A percentile compares a stretch with the other conserved stretches of the same genome.
Evolutionary conservation across 2,113 vertebrate species (phyloP).

Genomic region (Lanius ludovicianus): DNA sequence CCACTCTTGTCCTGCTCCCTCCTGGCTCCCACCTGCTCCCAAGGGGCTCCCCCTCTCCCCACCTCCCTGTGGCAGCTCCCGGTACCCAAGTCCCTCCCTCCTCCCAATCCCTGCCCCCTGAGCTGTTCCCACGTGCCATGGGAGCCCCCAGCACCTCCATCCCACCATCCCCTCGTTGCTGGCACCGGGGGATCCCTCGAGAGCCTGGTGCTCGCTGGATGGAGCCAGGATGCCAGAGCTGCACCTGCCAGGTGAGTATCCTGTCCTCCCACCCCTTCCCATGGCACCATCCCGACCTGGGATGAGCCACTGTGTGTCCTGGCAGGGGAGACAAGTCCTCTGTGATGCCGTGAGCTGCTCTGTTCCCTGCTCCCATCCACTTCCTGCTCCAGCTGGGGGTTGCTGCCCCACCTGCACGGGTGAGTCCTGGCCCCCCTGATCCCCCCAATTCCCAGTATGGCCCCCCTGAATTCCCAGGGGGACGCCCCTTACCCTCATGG

Average conservation of each 20-base stretch:
- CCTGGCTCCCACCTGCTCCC: conserved; percentile 47
- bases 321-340: conserved; percentile 64
- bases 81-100: not conserved
- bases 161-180: not conserved
- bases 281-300: rapidly evolving
- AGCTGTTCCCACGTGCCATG: not conserved
- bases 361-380: conserved; percentile 70
- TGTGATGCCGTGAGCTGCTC: conserved; percentile 66
- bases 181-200: conserved; percentile 49
- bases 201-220: conserved; percentile 59
- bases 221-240: conserved; percentile 60
- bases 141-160: not conserved
- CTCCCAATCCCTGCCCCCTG: not conserved
- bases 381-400: conserved; percentile 15
- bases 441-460: rapidly evolving
- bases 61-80: not conserved
- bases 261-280: no score
- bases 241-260: conserved; percentile 69
- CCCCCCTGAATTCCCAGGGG: not conserved
- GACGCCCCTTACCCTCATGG: not conserved
- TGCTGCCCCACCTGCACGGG: conserved; percentile 76
- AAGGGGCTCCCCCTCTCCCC: conserved; percentile 47
- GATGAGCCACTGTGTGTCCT: not conserved
- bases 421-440: not conserved
- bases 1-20: conserved; percentile 56